Base-by-base conservation (phyloP, 2,797 vertebrate genomes). In the Cryptoblepharus egeriae region DNA sequence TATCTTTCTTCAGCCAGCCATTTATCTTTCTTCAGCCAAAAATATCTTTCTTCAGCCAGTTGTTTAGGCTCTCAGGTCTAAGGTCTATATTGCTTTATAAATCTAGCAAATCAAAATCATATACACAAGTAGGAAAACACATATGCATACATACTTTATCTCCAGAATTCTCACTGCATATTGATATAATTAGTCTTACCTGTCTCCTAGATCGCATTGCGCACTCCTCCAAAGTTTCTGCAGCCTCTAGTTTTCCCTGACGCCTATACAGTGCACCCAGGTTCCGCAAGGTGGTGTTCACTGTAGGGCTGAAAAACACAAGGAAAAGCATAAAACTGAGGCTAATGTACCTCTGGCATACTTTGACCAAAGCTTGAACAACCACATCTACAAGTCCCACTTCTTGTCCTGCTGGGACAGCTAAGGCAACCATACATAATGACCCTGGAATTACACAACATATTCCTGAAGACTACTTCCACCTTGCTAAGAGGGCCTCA, bases 271-370 rank as follows among this genome's bases (percentile, higher is more conserved):
- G 93, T 0, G 98, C 98, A 0, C 98, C 98, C 61, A 99, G 95
- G 95, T 99, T 99, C 92, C 97, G 96, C 95, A 99, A 94, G 15
- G 98, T 99, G 28, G 98, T 99, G 95, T 98, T 99, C 90, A 99
- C 98, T 35, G 98, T 99, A 0, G 98, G 98, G 94, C 98, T 99
- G 91, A 1, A 64, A 4, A 3, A n/a, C 72, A 52, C 15, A 1
- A 83, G 11, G 16, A 84, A 22, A 68, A 68, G 37, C 2, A 22
- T 87, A 78, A 87, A 28, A 1, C 0, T 24, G 8, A 87, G 49
- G 9, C 68, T 24, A 55, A 52, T 52, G 35, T 10, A 20, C 16
- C 20, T 32, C 15, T 64, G 67, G 26, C 12, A 49, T 55, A 35
- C 2, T 1, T 20, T 69, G n/a, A 15, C 26, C 61, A 32, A 57